Evolutionary conservation across 23 tunicate species (phyloP), one percentile per base, ranked within the genome.

Genomic region (Halocynthia roretzi): DNA sequence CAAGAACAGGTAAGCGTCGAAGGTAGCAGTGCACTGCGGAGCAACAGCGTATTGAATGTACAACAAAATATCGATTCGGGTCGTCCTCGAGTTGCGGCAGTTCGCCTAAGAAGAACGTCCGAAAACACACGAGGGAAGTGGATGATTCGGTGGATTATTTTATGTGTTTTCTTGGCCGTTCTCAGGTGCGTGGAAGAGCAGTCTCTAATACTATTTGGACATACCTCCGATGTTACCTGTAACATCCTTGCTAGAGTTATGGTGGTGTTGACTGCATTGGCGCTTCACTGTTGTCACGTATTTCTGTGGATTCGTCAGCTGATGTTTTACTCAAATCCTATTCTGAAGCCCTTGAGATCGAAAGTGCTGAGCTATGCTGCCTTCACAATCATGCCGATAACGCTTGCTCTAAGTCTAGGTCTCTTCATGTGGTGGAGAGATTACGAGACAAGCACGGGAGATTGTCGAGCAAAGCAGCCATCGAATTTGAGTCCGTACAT

Each of bases 351-450:
- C 7, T 56, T 86, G 14, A 62, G 85, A 15, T 74, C 85, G 49
- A 86, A 81, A 76, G 51, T n/a, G 20, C 82, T 86, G 6, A 86
- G 92, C 67, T 81, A 67, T 61, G 56, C 69, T 5, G 83, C 92
- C 7, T 86, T 81, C 53, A 68, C 56, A 19, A 62, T 78, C 53
- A 86, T 86, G 92, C 76, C 83, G 6, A 31, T 67, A 7, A 80
- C 92, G 10, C 86, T 86, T 51, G 15, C 62, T 6, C 7, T 66
- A 5, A 56, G 76, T 14, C 76, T 86, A 4, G 84, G 70, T 10
- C 23, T 86, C 63, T 83, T 73, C 81, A 51, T 86, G 65, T 76
- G 80, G 84, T 86, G 92, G 92, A 81, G 92, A 53, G 92, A 86
- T 68, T 86, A 78, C 70, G 65, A 9, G 14, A n/a, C 71, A 5